Evolutionary conservation across 2,797 vertebrate genomes (phyloP), one percentile per base, ranked within the genome.

Genomic region (Muscicapa striata): DNA sequence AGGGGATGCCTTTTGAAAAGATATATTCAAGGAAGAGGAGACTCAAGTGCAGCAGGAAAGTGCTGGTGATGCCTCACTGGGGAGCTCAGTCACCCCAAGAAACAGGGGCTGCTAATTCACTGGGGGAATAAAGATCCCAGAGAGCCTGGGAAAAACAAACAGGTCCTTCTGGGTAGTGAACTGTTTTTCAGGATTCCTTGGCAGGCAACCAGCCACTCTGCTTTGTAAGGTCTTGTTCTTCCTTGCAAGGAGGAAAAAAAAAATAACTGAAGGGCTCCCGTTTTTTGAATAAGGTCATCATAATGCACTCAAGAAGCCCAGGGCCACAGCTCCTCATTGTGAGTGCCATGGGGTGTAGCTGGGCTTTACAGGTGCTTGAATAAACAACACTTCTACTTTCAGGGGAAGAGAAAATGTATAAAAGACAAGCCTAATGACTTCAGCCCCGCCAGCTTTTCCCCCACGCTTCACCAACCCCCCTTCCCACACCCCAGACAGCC

Each of bases 71-170:
- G 73, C 49, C 75, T 90, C 18, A 30, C n/a, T 84, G 67, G 63
- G 84, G 76, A 81, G 40, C 51, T 64, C 74, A 54, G 24, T 29
- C 38, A 80, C 87, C 85, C 84, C 95, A 90, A 91, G 87, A 91
- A 90, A 86, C 48, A 94, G 87, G 67, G 48, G 21, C 81, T 84
- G 78, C 81, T 95, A 95, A 89, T 93, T 96, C 93, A 84, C 52
- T 61, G 24, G 66, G 64, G 74, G 58, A 91, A 95, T 90, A 96
- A 94, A 92, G 59, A 97, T 91, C 81, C 91, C 89, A 93, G 90
- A 78, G 87, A 95, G 94, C 93, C 95, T 97, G 96, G 94, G 96
- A 97, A 97, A 97, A 97, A 96, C 93, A 96, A 97, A 97, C 86
- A 95, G 93, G 93, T 96, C 94, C 92, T 96, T 96, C 96, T 96